Evolutionary conservation across 2,797 vertebrate species (phyloP), one percentile per base, ranked within the genome.

Genomic region (Parotocinclus haroldoi): DNA sequence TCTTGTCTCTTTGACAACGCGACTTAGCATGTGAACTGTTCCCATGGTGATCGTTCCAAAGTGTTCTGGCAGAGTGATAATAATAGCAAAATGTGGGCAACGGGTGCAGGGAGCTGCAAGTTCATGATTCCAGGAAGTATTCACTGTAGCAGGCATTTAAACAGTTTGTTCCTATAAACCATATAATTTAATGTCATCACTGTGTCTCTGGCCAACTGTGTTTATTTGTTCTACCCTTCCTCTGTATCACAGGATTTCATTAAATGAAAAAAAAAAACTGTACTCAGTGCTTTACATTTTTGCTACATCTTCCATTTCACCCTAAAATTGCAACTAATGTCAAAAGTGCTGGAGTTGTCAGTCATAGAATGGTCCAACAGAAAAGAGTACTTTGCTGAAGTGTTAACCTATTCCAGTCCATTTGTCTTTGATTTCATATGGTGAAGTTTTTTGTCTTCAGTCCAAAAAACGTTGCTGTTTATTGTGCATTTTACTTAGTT

Each of bases 1-100:
- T 72, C 64, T 58, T 44, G 85, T 89, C 86, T 81, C 88, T 89
- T 79, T 88, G 85, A 83, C 87, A 71, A 90, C 90, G 77, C 73
- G 64, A 66, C 62, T 76, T 82, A 83, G 85, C 85, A 86, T 85
- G 80, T 69, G 79, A 85, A 85, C 80, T 68, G 88, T 90, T 90
- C 82, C 90, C 87, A 90, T 91, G 88, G 88, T 44, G 78, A 90
- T 81, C 76, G 67, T 79, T 78, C 68, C 57, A 69, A 74, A 71
- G 78, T 45, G 55, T 76, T 80, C 76, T 83, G 80, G 76, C 79
- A 50, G 8, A 74, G 78, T 80, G 83, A 83, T 77, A 84, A 81
- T 82, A 76, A 78, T 69, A 69, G 71, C 73, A 63, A 44, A 68
- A 37, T 44, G 44, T 57, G 50, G 40, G 14, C 46, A 36, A 17